phyloP scores from a whole-genome alignment of 2,888 invertebrate genomes.

The Sialis lutaria region DNA sequence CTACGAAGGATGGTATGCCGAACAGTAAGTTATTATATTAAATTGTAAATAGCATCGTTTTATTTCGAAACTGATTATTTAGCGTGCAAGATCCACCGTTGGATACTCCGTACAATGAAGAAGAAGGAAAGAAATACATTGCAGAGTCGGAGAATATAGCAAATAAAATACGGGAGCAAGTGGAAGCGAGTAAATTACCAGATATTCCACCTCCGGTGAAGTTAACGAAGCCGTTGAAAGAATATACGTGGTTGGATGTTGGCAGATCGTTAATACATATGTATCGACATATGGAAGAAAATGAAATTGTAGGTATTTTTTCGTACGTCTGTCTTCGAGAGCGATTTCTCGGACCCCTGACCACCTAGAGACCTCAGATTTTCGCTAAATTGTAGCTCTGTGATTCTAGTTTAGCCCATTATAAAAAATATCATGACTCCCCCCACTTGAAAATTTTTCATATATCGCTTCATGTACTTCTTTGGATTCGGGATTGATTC shows the following conservation, averaged over 20 bases:
- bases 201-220: conserved; percentile 34
- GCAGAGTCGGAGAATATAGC: conserved; percentile 39
- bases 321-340: no score
- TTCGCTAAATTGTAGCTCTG: no score
- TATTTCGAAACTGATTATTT: conserved; percentile 2
- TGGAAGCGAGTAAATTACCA: conserved; percentile 31
- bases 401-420: no score
- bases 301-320: conserved; percentile 28
- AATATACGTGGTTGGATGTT: conserved; percentile 44
- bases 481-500: no score
- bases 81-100: conserved; percentile 27
- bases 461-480: no score
- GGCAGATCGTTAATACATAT: conserved; percentile 45
- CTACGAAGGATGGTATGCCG: conserved; percentile 43
- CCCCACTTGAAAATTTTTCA: no score
- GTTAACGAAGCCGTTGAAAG: conserved; percentile 37
- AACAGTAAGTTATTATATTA: conserved; percentile 24
- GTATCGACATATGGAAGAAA: conserved; percentile 43
- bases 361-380: no score
- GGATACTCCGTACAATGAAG: conserved; percentile 29
- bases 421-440: no score
- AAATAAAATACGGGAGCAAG: conserved; percentile 31
- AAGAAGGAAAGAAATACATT: conserved; percentile 32
- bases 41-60: conserved; percentile 7
- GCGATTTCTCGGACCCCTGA: no score